Conservation (phyloP, 2,888 invertebrate genomes). For the Prosopocoilus inquinatus region DNA sequence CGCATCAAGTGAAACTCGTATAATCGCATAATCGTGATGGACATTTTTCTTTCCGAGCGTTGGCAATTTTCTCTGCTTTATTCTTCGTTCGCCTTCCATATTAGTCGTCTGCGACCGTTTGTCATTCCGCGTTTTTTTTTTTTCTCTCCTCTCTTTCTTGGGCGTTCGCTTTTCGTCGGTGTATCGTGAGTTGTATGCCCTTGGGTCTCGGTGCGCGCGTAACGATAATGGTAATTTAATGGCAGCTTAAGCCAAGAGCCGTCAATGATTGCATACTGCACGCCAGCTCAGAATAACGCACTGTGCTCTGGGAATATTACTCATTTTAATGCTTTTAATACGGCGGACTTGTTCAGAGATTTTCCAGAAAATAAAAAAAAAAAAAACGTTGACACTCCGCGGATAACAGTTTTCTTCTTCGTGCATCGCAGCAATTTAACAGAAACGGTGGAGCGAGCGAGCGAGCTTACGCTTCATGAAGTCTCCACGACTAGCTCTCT, state of each 20-base stretch:
- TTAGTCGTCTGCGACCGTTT: slow-evolving; percentile 24
- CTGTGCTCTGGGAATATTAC: slow-evolving; percentile 18
- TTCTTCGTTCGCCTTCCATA: slow-evolving; percentile 25
- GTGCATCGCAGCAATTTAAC: neutral
- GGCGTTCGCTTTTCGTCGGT: slow-evolving; percentile 13
- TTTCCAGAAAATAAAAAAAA: neutral
- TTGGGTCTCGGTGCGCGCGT: slow-evolving; percentile 28
- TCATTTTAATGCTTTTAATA: slow-evolving; percentile 18
- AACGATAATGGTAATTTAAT: slow-evolving; percentile 32
- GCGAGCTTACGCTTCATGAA: neutral
- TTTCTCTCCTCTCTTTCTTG: slow-evolving; percentile 15
- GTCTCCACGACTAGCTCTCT: neutral
- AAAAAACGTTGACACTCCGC: slow-evolving; percentile 1
- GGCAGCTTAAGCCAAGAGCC: slow-evolving; percentile 19
- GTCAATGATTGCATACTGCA: slow-evolving; percentile 22
- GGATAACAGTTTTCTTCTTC: slow-evolving; percentile 3
- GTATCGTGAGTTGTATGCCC: slow-evolving; percentile 29
- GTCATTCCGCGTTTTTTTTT: slow-evolving; percentile 24
- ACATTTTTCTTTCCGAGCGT: slow-evolving; percentile 25
- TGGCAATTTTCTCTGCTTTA: slow-evolving; percentile 34
- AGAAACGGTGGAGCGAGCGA: too few relatives aligned
- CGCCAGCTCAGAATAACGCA: slow-evolving; percentile 18
- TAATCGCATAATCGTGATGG: slow-evolving; percentile 29
- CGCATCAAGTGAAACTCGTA: slow-evolving; percentile 30
- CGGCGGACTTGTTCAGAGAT: neutral